Evolutionary conservation across 2,113 vertebrate genomes (phyloP).

Genomic region (Felis chaus): DNA sequence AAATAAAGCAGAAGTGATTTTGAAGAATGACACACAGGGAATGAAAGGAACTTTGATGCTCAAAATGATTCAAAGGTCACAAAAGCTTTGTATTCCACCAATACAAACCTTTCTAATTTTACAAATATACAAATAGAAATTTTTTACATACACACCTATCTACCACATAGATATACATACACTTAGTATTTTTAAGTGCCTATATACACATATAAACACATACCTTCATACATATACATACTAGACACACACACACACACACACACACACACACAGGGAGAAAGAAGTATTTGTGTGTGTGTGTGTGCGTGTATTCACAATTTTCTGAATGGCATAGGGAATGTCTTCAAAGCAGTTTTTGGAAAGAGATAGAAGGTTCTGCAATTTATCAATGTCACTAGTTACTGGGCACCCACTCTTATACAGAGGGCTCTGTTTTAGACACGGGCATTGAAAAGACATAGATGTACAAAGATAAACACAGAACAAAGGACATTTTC

Average conservation of each 20-base stretch:
- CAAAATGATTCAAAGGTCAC: neutral
- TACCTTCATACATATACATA: neutral
- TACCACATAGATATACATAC: neutral
- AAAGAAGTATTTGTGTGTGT: neutral
- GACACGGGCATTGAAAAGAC: neutral
- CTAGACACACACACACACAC: neutral
- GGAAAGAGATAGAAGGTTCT: neutral
- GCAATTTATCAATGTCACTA: neutral
- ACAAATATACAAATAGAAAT: neutral
- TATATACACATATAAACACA: neutral
- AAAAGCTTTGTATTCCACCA: neutral
- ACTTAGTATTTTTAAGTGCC: neutral
- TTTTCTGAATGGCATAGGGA: neutral
- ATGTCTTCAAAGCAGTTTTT: neutral
- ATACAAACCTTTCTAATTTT: neutral
- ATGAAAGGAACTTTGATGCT: neutral
- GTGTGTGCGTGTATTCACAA: neutral
- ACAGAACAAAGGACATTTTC: neutral
- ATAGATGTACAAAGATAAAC: neutral
- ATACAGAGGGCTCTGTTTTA: neutral
- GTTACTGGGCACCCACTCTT: neutral
- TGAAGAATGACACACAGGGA: neutral
- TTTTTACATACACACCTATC: neutral
- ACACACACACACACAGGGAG: neutral
- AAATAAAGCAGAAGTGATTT: neutral